Conservation (phyloP, 2,888 invertebrate species). For the Sphinx pinastri region DNA sequence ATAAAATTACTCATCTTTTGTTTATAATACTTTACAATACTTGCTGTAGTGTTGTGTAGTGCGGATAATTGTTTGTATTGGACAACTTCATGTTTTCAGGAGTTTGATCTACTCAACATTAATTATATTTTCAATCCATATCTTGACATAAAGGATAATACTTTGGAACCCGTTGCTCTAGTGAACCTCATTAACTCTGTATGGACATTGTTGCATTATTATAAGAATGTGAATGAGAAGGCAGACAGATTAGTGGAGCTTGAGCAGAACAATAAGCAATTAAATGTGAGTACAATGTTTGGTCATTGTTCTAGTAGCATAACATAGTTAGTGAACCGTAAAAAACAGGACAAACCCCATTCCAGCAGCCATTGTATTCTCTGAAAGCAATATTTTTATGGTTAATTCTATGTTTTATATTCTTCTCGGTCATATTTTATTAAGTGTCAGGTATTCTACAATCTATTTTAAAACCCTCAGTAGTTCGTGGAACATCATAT, state of each 20-base stretch:
- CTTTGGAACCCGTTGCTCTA: constrained; percentile 58
- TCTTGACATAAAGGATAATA: constrained; percentile 57
- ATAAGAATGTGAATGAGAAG: constrained; percentile 65
- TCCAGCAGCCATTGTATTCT: too few relatives aligned
- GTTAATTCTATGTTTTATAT: too few relatives aligned
- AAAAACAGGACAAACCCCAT: background rate
- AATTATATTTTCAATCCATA: constrained; percentile 73
- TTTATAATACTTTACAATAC: too few relatives aligned
- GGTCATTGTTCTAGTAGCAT: constrained; percentile 8
- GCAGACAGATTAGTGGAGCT: constrained; percentile 61
- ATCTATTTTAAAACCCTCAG: too few relatives aligned
- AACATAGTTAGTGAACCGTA: background rate
- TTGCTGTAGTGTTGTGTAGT: too few relatives aligned
- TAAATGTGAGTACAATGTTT: constrained; percentile 60
- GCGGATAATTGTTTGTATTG: too few relatives aligned
- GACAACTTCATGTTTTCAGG: too few relatives aligned
- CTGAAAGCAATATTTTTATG: too few relatives aligned
- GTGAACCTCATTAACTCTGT: constrained; percentile 70
- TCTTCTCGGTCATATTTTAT: too few relatives aligned
- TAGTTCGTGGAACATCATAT: too few relatives aligned
- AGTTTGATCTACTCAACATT: constrained; percentile 68
- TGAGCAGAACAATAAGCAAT: constrained; percentile 68
- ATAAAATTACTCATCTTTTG: too few relatives aligned
- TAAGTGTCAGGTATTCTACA: too few relatives aligned
- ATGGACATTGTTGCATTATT: constrained; percentile 67